A percentile compares a stretch with the other conserved stretches of the same genome.
Evolutionary conservation across 1,140 invertebrate species (phyloP).

Genomic region (Galleria mellonella): DNA sequence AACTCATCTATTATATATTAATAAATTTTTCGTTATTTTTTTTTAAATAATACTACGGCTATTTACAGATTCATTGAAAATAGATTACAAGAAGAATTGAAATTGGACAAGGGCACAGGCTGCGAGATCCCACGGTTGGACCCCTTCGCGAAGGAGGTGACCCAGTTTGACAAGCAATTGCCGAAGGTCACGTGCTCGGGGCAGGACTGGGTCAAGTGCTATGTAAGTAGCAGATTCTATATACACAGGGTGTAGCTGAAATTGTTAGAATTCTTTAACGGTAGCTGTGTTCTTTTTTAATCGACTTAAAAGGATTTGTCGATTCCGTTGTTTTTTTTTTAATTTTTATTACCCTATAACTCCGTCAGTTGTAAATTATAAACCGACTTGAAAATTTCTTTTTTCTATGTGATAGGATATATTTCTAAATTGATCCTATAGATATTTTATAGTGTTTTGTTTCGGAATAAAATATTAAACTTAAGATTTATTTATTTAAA

Average conservation of each 20-base stretch:
- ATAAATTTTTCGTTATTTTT: neutral
- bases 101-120: conserved; percentile 49
- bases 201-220: conserved; percentile 54
- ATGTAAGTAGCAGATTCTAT: conserved; percentile 32
- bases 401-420: too few species aligned
- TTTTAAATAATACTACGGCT: conserved; percentile 4
- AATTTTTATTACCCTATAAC: too few species aligned
- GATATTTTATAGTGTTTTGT: too few species aligned
- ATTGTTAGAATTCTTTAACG: neutral
- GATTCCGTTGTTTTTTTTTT: too few species aligned
- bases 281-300: conserved; percentile 13
- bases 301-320: too few species aligned
- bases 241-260: neutral
- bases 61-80: conserved; percentile 7
- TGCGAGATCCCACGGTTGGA: conserved; percentile 52
- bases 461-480: too few species aligned
- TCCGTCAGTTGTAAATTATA: too few species aligned
- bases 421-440: too few species aligned
- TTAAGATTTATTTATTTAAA: too few species aligned
- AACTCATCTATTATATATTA: too few species aligned
- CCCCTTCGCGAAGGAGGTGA: conserved; percentile 46
- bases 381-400: too few species aligned
- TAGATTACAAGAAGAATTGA: conserved; percentile 37
- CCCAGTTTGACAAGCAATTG: conserved; percentile 35
- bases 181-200: conserved; percentile 34